Evolutionary conservation across 2,113 vertebrate species (phyloP), one percentile per base, ranked within the genome.

Genomic region (Mellivora capensis): DNA sequence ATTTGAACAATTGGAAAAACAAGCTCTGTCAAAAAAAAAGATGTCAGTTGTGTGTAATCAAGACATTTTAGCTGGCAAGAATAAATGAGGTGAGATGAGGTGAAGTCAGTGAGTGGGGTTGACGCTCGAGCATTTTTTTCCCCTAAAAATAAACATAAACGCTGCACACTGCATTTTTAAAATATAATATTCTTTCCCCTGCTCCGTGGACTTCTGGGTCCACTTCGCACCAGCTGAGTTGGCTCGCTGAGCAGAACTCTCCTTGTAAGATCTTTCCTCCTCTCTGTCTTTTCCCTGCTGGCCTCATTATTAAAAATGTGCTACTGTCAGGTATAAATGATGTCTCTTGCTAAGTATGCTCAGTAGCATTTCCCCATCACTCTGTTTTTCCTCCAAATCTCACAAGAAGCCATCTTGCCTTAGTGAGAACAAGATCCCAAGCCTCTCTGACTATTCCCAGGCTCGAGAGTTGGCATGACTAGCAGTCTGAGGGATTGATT

Each of bases 221-320:
- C 79, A 76, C 93, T 97, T 97, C 20, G 85, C 29, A 92, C 59
- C 74, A 92, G 76, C 42, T 98, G 93, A 98, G 97, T 79, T 67
- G 97, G 37, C 89, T 93, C 9, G 4, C 44, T 59, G 94, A 59
- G 67, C 80, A 93, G 91, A 91, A 37, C 29, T 27, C 83, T 93
- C 54, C 13, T 86, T 87, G 39, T 67, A 89, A 91, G 64, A 52
- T 14, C 34, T 59, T 95, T 94, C 96, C 64, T 94, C 11, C 18
- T 83, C 47, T 90, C 79, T 64, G 0, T 93, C 15, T 97, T 91
- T 77, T 98, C 83, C 74, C 69, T 90, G 47, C 97, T 98, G 95
- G 95, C 81, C 95, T 98, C 96, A 98, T 98, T 97, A 98, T 97
- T 97, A 94, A 97, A 97, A 98, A 97, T 94, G 96, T 96, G 93